Percentiles rank a stretch among this genome's conserved stretches.
phyloP scores from a whole-genome alignment of 2,797 vertebrate genomes.

The Peromyscus nudipes region DNA sequence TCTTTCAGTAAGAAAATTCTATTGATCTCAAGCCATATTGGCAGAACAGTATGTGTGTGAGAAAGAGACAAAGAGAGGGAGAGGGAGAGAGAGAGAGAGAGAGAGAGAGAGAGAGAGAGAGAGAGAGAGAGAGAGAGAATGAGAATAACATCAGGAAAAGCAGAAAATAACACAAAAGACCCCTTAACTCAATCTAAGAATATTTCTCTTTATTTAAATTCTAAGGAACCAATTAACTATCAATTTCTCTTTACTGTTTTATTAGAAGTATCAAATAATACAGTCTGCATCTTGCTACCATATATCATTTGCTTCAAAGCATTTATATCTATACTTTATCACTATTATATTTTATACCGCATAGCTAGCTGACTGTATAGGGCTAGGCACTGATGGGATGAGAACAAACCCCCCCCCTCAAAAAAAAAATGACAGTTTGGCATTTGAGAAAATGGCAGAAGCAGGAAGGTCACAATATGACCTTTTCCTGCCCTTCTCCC shows the following conservation, averaged over 20 bases:
- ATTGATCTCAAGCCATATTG: slow-evolving; percentile 89
- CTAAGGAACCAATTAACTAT: slow-evolving; percentile 38
- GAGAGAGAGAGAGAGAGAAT: rapidly evolving
- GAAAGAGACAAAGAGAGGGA: rapidly evolving
- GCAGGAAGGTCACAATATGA: background rate
- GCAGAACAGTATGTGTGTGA: slow-evolving; percentile 84
- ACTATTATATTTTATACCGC: slow-evolving; percentile 47
- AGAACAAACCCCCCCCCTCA: background rate
- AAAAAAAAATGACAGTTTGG: background rate
- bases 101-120: rapidly evolving
- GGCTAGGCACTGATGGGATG: background rate
- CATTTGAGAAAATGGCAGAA: slow-evolving; percentile 50
- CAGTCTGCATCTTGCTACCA: slow-evolving; percentile 45
- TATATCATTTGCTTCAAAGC: slow-evolving; percentile 62
- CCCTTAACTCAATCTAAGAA: slow-evolving; percentile 52
- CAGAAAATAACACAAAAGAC: slow-evolving; percentile 65
- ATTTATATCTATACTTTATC: slow-evolving; percentile 65
- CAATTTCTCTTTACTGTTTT: slow-evolving; percentile 65
- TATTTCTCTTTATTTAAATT: slow-evolving; percentile 72
- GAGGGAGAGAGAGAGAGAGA: rapidly evolving
- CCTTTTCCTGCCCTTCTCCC: background rate
- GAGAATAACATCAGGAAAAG: slow-evolving; percentile 45
- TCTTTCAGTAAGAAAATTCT: slow-evolving; percentile 83
- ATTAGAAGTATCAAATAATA: background rate
- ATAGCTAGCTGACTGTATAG: background rate